Evolutionary conservation across 2,113 vertebrate species (phyloP).

Genomic region (Alexandromys fortis): DNA sequence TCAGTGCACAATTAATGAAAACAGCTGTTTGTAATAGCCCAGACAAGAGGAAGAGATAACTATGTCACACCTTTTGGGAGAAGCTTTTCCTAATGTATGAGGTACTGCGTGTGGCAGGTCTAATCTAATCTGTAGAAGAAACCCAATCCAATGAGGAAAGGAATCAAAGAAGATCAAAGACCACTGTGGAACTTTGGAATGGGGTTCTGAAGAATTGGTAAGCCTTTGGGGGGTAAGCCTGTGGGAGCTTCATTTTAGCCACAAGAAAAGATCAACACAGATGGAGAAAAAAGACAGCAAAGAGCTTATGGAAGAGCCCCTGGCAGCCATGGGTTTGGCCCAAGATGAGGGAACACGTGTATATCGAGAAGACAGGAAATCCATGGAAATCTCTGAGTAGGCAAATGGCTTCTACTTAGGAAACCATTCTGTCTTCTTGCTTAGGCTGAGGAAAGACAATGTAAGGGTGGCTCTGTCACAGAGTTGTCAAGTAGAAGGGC

Average conservation of each 20-base stretch:
- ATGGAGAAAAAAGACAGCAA: background rate
- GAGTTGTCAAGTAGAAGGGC: background rate
- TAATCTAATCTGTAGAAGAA: background rate
- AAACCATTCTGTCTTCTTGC: background rate
- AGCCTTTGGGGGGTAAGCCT: background rate
- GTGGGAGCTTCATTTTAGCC: background rate
- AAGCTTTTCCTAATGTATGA: background rate
- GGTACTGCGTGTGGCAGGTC: background rate
- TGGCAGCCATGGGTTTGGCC: background rate
- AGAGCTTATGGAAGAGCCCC: background rate
- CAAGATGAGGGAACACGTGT: background rate
- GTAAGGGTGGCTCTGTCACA: too few relatives aligned
- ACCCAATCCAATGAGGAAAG: accelerated
- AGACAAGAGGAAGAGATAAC: background rate
- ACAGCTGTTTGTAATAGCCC: background rate
- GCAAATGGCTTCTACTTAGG: background rate
- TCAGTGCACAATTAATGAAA: background rate
- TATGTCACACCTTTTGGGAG: background rate
- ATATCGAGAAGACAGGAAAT: background rate
- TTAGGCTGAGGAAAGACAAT: background rate
- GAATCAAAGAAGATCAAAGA: background rate
- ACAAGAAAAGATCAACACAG: background rate
- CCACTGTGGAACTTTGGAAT: background rate
- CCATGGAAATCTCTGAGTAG: background rate
- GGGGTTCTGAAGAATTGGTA: background rate